Evolutionary conservation across 92 coral and sea anemone genomes (phyloP).

Genomic region (Porites lobata): DNA sequence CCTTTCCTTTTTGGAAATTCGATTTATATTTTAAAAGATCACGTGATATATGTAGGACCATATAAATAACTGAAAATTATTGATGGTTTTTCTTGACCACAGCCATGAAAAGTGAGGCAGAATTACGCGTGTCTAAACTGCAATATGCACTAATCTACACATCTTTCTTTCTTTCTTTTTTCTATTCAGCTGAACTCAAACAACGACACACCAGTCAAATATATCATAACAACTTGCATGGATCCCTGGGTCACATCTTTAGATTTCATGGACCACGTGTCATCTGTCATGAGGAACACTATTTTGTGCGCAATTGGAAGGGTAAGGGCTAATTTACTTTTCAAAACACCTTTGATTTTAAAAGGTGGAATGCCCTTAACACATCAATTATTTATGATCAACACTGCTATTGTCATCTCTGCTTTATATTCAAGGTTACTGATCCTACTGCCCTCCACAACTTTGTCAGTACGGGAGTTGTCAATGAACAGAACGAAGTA

Average conservation of each 20-base stretch:
- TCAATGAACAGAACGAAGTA: conserved; percentile 53
- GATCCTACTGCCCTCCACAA: conserved; percentile 49
- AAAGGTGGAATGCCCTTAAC: no score
- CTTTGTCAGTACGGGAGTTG: conserved; percentile 65
- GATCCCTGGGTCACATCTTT: conserved; percentile 81
- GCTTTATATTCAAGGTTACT: conserved; percentile 10
- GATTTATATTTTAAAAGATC: no score
- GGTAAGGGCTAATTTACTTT: conserved; percentile 30
- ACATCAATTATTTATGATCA: no score
- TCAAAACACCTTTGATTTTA: no score
- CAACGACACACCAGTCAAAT: conserved; percentile 69
- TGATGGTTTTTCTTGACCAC: no score
- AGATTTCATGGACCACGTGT: conserved; percentile 77
- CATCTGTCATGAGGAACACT: conserved; percentile 73
- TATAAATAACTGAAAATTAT: no score
- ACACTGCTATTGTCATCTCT: not conserved
- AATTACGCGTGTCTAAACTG: no score
- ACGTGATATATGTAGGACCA: no score
- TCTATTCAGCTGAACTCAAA: conserved; percentile 37
- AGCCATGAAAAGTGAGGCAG: no score
- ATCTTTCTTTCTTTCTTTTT: not conserved
- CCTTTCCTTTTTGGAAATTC: no score
- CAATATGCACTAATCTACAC: no score
- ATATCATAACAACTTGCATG: conserved; percentile 88
- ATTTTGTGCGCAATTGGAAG: conserved; percentile 80